These are phyloP conservation scores for Poecilia picta DNA, from an alignment of 2,797 vertebrate species.

Conservation along the genomic window DNA sequence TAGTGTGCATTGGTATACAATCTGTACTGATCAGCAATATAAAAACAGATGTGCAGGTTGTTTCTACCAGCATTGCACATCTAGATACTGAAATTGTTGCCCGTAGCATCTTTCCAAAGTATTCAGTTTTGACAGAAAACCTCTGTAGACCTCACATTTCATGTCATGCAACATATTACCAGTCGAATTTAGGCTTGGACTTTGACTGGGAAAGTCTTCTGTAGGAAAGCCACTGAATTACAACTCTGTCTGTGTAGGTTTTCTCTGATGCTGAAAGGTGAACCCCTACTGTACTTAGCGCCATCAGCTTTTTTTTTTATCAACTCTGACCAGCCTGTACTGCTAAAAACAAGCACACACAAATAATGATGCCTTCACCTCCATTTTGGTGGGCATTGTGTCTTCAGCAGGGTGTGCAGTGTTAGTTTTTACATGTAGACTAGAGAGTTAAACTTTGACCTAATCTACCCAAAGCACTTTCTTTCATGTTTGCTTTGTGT, in stretches of 20 bases:
- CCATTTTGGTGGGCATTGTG: background rate
- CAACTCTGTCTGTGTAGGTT: background rate
- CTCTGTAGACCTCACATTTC: background rate
- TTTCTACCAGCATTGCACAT: background rate
- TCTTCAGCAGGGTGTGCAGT: background rate
- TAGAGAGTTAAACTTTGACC: background rate
- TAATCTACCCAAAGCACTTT: background rate
- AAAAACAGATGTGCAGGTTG: background rate
- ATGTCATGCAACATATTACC: background rate
- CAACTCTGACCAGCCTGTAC: background rate
- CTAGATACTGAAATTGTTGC: background rate
- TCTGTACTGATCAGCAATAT: background rate
- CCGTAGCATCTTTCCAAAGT: background rate
- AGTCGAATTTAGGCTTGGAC: background rate
- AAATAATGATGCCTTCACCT: background rate
- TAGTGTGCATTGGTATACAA: background rate
- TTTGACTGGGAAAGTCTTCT: background rate
- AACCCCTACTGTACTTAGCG: background rate
- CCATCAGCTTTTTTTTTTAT: background rate
- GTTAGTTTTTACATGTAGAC: background rate
- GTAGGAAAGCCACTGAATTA: background rate
- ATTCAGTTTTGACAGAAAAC: background rate
- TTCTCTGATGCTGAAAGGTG: background rate
- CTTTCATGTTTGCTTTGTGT: background rate
- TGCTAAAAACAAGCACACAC: background rate